These are phyloP conservation scores for Zaprionus ghesquierei DNA, from an alignment of 1,140 invertebrate genomes.

Conservation along the genomic window DNA sequence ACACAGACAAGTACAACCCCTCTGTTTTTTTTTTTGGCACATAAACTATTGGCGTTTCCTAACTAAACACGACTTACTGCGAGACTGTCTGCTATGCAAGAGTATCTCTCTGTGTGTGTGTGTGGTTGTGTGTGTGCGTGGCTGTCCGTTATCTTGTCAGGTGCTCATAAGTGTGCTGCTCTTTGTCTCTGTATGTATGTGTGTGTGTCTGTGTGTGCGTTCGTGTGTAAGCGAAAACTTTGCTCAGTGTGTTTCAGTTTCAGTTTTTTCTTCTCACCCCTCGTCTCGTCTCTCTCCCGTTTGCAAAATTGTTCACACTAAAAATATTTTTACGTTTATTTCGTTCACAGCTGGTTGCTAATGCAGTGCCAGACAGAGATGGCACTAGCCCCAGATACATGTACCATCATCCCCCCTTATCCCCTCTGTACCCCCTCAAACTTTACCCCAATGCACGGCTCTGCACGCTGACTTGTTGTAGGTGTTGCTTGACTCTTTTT, in stretches of 20 bases:
- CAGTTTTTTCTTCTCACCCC: constrained; percentile 48
- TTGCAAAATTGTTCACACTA: constrained; percentile 71
- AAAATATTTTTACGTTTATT: constrained; percentile 79
- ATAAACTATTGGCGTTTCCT: constrained; percentile 69
- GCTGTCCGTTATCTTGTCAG: constrained; percentile 38
- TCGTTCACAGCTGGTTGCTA: constrained; percentile 76
- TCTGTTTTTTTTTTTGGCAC: constrained; percentile 22
- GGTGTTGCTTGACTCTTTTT: constrained; percentile 71
- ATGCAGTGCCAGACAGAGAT: constrained; percentile 63
- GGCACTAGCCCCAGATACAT: constrained; percentile 2
- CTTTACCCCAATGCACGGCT: background rate
- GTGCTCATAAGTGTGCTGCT: constrained; percentile 12
- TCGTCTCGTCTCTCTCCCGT: constrained; percentile 12
- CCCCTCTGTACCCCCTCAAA: background rate
- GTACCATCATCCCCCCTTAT: background rate
- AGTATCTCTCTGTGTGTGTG: constrained; percentile 7
- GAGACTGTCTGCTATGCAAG: constrained; percentile 3
- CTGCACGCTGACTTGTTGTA: constrained; percentile 8
- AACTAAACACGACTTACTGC: constrained; percentile 60
- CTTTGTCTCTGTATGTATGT: constrained; percentile 6
- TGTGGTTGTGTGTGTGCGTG: constrained; percentile 21
- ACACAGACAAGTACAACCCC: background rate
- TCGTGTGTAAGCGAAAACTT: constrained; percentile 42
- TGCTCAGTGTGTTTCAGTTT: constrained; percentile 55
- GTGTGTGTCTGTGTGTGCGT: constrained; percentile 26